Conservation (phyloP, 2,888 invertebrate species). For the Drosophila kuntzei region DNA sequence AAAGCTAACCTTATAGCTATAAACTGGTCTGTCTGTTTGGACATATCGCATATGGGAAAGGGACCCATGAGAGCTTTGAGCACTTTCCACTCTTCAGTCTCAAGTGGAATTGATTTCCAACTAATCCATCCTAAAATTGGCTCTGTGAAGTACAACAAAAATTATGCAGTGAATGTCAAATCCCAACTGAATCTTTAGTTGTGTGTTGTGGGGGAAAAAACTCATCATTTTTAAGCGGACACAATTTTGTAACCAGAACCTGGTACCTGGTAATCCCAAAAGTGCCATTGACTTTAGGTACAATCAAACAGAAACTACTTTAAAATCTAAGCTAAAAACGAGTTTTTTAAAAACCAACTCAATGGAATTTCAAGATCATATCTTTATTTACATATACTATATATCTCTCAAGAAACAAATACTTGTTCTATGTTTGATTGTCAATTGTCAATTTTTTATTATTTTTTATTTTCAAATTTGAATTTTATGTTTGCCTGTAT, state of each 20-base stretch:
- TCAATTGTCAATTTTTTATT: constrained; percentile 16
- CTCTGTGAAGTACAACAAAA: constrained; percentile 7
- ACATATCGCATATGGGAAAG: constrained; percentile 11
- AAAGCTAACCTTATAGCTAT: constrained; percentile 37
- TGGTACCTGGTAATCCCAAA: constrained; percentile 35
- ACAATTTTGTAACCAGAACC: constrained; percentile 44
- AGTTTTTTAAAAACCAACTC: constrained; percentile 53
- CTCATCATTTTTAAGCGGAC: constrained; percentile 31
- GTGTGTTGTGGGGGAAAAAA: constrained; percentile 1
- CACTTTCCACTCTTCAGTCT: constrained; percentile 13
- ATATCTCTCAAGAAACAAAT: constrained; percentile 28
- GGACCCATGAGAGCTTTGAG: constrained; percentile 4
- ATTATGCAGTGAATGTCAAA: constrained; percentile 1
- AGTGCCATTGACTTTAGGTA: constrained; percentile 61
- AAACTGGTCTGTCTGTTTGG: constrained; percentile 33
- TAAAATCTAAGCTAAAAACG: constrained; percentile 46
- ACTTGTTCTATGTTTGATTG: constrained; percentile 64
- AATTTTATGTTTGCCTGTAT: constrained; percentile 50
- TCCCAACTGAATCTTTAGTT: not conserved
- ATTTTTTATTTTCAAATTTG: constrained; percentile 43
- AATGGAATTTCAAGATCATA: constrained; percentile 55
- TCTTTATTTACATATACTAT: constrained; percentile 31
- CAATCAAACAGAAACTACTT: constrained; percentile 77
- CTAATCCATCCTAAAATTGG: constrained; percentile 33
- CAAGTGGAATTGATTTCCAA: constrained; percentile 43